Evolutionary conservation across 1,140 invertebrate genomes (phyloP).

Genomic region (Microplitis demolitor): DNA sequence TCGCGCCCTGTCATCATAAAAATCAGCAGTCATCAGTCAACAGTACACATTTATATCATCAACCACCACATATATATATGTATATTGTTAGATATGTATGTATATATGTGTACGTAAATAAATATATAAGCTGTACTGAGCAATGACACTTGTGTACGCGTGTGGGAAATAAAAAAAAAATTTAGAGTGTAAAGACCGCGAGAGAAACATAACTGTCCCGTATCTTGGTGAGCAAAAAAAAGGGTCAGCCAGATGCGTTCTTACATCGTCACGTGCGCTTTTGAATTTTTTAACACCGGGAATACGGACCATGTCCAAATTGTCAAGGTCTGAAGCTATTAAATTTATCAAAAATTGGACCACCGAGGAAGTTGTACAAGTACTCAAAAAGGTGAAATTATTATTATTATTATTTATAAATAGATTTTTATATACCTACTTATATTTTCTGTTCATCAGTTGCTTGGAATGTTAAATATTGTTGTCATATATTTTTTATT

Average conservation of each 20-base stretch:
- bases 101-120: background rate
- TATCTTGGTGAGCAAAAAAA: conserved; percentile 14
- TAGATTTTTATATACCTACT: background rate
- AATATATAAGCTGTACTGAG: no score
- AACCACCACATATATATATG: background rate
- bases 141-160: background rate
- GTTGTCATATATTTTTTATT: no score
- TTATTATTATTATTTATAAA: background rate
- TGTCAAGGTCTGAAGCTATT: conserved; percentile 36
- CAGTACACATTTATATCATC: background rate
- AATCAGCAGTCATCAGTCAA: background rate
- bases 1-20: background rate
- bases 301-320: conserved; percentile 42
- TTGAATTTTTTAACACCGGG: conserved; percentile 14
- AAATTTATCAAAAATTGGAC: conserved; percentile 50
- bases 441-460: background rate
- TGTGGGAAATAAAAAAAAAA: conserved; percentile 1
- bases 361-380: conserved; percentile 42
- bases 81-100: no score
- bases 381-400: conserved; percentile 52
- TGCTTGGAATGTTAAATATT: background rate
- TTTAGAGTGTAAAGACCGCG: background rate
- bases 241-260: conserved; percentile 46
- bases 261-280: conserved; percentile 15
- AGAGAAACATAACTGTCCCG: background rate